phyloP scores from a whole-genome alignment of 1,140 invertebrate genomes.

The Brachionus manjavacas region DNA sequence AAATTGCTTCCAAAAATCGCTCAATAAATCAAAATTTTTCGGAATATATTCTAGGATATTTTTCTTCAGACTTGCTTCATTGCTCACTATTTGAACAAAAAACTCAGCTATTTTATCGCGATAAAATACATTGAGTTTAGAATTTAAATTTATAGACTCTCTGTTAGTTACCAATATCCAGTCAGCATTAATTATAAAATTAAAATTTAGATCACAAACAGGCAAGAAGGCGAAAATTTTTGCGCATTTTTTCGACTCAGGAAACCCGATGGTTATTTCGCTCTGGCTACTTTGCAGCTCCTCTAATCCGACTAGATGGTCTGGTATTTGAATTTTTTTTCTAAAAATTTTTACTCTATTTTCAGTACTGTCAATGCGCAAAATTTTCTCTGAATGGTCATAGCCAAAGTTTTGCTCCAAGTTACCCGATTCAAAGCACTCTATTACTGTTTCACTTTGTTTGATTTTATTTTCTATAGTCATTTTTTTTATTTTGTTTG shows the following conservation, averaged over 20 bases:
- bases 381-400: background rate
- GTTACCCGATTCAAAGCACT: background rate
- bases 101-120: constrained; percentile 11
- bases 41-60: background rate
- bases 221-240: constrained; percentile 29
- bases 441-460: background rate
- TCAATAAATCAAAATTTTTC: background rate
- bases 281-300: background rate
- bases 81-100: background rate
- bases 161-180: constrained; percentile 7
- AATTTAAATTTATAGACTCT: background rate
- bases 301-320: background rate
- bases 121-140: background rate
- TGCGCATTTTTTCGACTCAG: background rate
- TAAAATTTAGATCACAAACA: constrained; percentile 17
- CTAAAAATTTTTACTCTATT: background rate
- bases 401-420: background rate
- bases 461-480: background rate
- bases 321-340: background rate
- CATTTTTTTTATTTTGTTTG: constrained; percentile 16
- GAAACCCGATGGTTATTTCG: background rate
- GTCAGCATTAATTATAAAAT: constrained; percentile 10
- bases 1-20: constrained; percentile 26
- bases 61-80: background rate
- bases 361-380: background rate